Evolutionary conservation across 2,113 vertebrate genomes (phyloP), one percentile per base, ranked within the genome.

Genomic region (Talpa occidentalis): DNA sequence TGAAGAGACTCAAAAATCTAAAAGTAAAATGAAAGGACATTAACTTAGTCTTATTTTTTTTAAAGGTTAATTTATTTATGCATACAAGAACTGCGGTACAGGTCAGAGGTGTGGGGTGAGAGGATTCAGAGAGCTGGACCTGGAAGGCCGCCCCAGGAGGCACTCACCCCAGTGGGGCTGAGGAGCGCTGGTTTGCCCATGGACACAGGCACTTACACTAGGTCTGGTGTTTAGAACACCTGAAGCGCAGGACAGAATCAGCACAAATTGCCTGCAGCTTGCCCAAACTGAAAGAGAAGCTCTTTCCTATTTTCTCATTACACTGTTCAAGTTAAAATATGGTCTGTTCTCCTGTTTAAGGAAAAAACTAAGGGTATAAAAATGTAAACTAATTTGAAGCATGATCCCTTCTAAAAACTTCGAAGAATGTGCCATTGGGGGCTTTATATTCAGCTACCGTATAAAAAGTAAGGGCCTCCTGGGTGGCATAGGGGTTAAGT

Each of bases 351-450:
- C 60, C 40, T 83, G 94, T 94, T 76, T 44, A 64, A 22, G 42
- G 35, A 80, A 88, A 96, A 80, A 37, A 28, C 52, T 79, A 81
- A 89, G 22, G 76, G 52, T 76, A 72, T 93, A 59, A 76, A 96
- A 69, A 92, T 37, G 49, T 1, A 37, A 60, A 74, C 56, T 81
- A 42, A 74, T 35, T 54, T 82, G 32, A 82, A 88, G 88, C n/a
- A 0, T 49, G 35, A 56, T 66, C 82, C 93, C 66, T 88, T 92
- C 64, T 67, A 72, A 84, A 35, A 22, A 42, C 19, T 26, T 79
- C 40, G 49, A 84, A 95, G 22, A 93, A 86, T 10, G 59, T 49
- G 47, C 76, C 32, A 62, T 0, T 37, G 42, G 91, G 82, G 72
- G 62, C 32, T 87, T 93, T 77, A 72, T 89, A 73, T 42, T 22